phyloP scores from a whole-genome alignment of 2,797 vertebrate species.

The Gorsachius magnificus region DNA sequence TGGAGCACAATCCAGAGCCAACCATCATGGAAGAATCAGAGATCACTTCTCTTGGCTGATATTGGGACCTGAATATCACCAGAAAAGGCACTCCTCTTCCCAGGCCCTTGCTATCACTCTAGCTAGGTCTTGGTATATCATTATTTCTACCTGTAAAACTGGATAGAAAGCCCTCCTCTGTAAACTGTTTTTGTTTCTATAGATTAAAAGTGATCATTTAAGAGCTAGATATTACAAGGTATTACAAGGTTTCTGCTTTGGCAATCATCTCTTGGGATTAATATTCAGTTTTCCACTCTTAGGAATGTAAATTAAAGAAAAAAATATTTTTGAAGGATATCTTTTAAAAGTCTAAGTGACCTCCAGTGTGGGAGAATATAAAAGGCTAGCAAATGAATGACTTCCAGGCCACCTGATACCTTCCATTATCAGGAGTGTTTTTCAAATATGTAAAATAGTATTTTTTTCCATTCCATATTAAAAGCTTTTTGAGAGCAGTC shows the following conservation, averaged over 20 bases:
- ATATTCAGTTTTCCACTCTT: neutral
- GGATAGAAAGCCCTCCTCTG: neutral
- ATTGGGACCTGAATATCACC: neutral
- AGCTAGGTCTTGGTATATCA: neutral
- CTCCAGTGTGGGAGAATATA: neutral
- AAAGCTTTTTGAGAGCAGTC: neutral
- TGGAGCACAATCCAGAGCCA: neutral
- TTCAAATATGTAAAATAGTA: neutral
- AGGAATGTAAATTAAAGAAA: neutral
- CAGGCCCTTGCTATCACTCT: neutral
- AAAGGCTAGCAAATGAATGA: neutral
- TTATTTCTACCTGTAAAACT: neutral
- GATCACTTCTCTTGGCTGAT: neutral
- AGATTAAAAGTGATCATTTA: neutral
- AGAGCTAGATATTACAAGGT: neutral
- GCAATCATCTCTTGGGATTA: neutral
- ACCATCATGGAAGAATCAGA: neutral
- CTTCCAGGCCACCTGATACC: neutral
- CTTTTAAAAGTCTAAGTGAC: neutral
- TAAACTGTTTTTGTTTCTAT: neutral
- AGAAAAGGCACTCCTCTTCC: neutral
- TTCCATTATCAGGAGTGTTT: neutral
- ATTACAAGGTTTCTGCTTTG: neutral
- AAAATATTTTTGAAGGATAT: neutral
- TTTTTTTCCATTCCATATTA: neutral